Percentiles rank a stretch among this genome's conserved stretches.
phyloP scores from a whole-genome alignment of 1,140 invertebrate genomes.

The Caenorhabditis remanei region DNA sequence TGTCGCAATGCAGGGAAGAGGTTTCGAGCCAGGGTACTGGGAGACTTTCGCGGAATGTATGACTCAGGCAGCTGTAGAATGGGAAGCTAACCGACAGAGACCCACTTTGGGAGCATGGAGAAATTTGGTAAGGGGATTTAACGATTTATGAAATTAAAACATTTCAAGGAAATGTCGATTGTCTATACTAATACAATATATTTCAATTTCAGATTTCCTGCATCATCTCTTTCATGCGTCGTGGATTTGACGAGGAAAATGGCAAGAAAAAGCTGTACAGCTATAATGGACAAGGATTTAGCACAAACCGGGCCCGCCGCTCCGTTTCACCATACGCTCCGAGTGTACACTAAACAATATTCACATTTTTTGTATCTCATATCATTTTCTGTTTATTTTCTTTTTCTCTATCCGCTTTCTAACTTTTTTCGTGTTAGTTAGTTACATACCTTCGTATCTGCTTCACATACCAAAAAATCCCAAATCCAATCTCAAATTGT shows the following conservation, averaged over 20 bases:
- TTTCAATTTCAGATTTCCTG: slow-evolving; percentile 52
- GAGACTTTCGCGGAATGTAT: slow-evolving; percentile 68
- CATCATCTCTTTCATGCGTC: slow-evolving; percentile 63
- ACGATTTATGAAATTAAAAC: neutral
- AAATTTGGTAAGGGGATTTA: slow-evolving; percentile 29
- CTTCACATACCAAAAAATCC: slow-evolving; percentile 38
- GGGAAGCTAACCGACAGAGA: slow-evolving; percentile 57
- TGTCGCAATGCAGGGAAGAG: slow-evolving; percentile 64
- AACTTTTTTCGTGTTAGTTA: neutral
- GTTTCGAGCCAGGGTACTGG: slow-evolving; percentile 67
- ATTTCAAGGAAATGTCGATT: neutral
- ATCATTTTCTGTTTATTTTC: slow-evolving; percentile 6
- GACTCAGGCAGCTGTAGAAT: slow-evolving; percentile 64
- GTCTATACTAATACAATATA: no score
- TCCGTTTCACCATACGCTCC: slow-evolving; percentile 38
- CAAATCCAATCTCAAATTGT: neutral
- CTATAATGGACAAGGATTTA: slow-evolving; percentile 36
- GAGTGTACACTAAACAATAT: slow-evolving; percentile 6
- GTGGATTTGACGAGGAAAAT: slow-evolving; percentile 66
- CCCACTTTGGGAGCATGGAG: slow-evolving; percentile 59
- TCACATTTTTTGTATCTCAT: neutral
- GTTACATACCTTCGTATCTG: neutral
- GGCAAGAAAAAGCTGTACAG: slow-evolving; percentile 42
- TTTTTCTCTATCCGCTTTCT: neutral
- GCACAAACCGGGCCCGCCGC: slow-evolving; percentile 29